A percentile compares a stretch with the other conserved stretches of the same genome.
Conservation (phyloP, 2,113 vertebrate genomes). For the Oncorhynchus tshawytscha region DNA sequence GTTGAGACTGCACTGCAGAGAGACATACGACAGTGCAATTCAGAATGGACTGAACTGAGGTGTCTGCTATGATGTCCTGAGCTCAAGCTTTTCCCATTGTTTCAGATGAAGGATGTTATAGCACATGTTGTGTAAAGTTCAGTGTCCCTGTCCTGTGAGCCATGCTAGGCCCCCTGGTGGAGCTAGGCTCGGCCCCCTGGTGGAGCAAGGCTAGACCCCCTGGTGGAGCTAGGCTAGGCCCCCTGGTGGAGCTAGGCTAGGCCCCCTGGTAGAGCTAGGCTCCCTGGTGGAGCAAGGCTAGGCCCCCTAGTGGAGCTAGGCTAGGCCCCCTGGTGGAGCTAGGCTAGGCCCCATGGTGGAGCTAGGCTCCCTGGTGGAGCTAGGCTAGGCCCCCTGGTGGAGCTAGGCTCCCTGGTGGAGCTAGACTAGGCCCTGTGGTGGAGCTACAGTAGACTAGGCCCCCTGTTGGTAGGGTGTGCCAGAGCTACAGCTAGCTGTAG, state of each 20-base stretch:
- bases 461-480: slow-evolving; percentile 19
- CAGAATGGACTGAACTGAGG: background rate
- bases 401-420: background rate
- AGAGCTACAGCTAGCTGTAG: background rate
- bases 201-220: no score
- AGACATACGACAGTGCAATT: background rate
- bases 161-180: no score
- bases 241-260: no score
- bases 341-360: no score
- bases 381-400: no score
- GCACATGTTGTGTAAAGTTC: background rate
- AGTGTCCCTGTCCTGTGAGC: background rate
- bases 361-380: no score
- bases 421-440: background rate
- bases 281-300: background rate
- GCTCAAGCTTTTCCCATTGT: background rate
- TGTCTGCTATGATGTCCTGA: background rate
- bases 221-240: no score
- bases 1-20: background rate
- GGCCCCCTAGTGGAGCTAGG: no score
- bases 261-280: no score
- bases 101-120: background rate
- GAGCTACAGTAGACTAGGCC: slow-evolving; percentile 1
- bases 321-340: no score
- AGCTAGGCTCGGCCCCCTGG: background rate